Base-by-base conservation (phyloP, 2,888 invertebrate species). In the Schrankia costaestrigalis region DNA sequence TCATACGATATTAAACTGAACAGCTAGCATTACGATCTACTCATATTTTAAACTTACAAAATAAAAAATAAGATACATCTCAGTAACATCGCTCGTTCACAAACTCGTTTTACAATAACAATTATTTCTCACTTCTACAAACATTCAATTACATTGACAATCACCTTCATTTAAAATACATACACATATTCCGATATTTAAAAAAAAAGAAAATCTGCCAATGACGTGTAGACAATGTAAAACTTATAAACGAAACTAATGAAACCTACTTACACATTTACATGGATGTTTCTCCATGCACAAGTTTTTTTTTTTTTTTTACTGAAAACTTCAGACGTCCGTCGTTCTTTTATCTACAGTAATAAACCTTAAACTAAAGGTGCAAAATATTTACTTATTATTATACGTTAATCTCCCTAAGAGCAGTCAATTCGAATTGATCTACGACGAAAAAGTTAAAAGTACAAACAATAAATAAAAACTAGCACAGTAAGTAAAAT, bases 391-490 rank as follows among this genome's bases (percentile, higher is more conserved):
- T 71, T 59, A 71, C 81, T 80, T 82, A 81, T 56, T n/a, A n/a
- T 66, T 63, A 21, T 75, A 77, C 52, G 67, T 81, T 80, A 81
- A 81, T 81, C 80, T 80, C 78, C 73, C 77, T 79, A 78, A 69
- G 67, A 75, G 72, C 80, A 82, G 81, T 85, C 83, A 75, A 77
- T 75, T 79, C 73, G 71, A 76, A 78, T 78, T 78, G 71, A 76
- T 77, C 79, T 82, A 83, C 73, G n/a, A n/a, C n/a, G n/a, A n/a
- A n/a, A n/a, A n/a, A n/a, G n/a, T n/a, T n/a, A 75, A 75, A 56
- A 70, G 57, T 77, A 77, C 63, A 75, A 73, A 74, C 55, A 78
- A 81, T 77, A 82, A 79, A 78, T 79, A 77, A 51, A 25, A 61
- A 72, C 68, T 74, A 78, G 63, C 66, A 65, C 69, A n/a, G n/a